These are phyloP conservation scores for Cephalopterus ornatus DNA, from an alignment of 2,113 vertebrate species.

Conservation along the genomic window DNA sequence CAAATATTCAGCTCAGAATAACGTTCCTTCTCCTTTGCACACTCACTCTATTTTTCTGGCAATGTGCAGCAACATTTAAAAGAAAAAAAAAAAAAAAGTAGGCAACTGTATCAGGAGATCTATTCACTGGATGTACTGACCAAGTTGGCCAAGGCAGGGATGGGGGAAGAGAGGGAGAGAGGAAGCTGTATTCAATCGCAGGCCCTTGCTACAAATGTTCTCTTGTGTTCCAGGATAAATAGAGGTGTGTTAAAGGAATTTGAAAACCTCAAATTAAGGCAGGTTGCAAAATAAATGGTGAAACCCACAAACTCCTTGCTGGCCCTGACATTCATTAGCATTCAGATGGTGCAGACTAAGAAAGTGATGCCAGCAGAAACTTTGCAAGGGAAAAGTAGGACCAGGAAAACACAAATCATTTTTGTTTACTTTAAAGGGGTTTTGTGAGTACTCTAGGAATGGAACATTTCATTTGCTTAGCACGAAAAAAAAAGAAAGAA, in stretches of 20 bases:
- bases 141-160: constrained; percentile 32
- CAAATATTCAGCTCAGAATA: constrained; percentile 7
- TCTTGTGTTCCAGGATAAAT: constrained; percentile 83
- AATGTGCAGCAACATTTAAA: background rate
- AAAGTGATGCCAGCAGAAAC: constrained; percentile 37
- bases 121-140: constrained; percentile 53
- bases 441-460: constrained; percentile 3
- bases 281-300: constrained; percentile 70
- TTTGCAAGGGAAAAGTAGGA: constrained; percentile 11
- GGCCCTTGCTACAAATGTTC: constrained; percentile 73
- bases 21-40: constrained; percentile 7
- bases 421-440: constrained; percentile 40
- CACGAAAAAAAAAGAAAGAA: background rate
- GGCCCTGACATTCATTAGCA: constrained; percentile 50
- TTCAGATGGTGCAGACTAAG: background rate
- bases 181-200: constrained; percentile 55
- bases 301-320: constrained; percentile 41
- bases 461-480: background rate
- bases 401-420: constrained; percentile 52
- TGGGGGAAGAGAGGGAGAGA: constrained; percentile 10
- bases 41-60: constrained; percentile 1
- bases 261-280: constrained; percentile 57
- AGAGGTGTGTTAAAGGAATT: constrained; percentile 76
- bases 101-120: constrained; percentile 59
- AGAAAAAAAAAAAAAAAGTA: background rate